Evolutionary conservation across 2,888 invertebrate species (phyloP).

Genomic region (Amphipoea oculea): DNA sequence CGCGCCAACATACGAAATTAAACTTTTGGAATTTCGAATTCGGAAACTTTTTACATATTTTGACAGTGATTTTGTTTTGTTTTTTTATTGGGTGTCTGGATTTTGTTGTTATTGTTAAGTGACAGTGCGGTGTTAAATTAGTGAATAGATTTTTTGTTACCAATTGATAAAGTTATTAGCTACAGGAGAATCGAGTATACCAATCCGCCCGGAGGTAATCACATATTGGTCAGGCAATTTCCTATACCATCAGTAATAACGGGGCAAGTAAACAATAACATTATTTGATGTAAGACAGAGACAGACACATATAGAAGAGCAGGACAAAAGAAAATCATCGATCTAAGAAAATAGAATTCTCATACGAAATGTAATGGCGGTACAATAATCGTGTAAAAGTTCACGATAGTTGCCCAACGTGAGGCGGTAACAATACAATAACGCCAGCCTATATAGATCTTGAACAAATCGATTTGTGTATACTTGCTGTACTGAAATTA

Average conservation of each 20-base stretch:
- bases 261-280: constrained; percentile 88
- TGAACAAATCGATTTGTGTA: constrained; percentile 77
- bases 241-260: constrained; percentile 83
- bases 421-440: constrained; percentile 82
- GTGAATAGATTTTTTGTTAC: constrained; percentile 31
- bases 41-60: constrained; percentile 41
- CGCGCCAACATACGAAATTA: constrained; percentile 77
- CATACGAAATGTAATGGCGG: constrained; percentile 88
- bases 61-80: constrained; percentile 58
- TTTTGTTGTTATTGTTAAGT: constrained; percentile 29
- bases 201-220: constrained; percentile 73
- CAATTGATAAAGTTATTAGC: constrained; percentile 70
- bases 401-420: constrained; percentile 88
- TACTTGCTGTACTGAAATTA: constrained; percentile 69
- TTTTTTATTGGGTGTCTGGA: constrained; percentile 19
- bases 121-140: constrained; percentile 50
- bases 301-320: constrained; percentile 71
- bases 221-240: constrained; percentile 84
- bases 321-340: constrained; percentile 79
- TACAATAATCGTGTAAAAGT: constrained; percentile 90
- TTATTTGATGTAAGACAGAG: constrained; percentile 81
- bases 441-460: constrained; percentile 76
- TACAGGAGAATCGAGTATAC: constrained; percentile 49
- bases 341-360: constrained; percentile 89
- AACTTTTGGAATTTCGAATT: constrained; percentile 68